Base-by-base conservation (phyloP, 2,113 vertebrate species). In the Coryphaenoides rupestris region DNA sequence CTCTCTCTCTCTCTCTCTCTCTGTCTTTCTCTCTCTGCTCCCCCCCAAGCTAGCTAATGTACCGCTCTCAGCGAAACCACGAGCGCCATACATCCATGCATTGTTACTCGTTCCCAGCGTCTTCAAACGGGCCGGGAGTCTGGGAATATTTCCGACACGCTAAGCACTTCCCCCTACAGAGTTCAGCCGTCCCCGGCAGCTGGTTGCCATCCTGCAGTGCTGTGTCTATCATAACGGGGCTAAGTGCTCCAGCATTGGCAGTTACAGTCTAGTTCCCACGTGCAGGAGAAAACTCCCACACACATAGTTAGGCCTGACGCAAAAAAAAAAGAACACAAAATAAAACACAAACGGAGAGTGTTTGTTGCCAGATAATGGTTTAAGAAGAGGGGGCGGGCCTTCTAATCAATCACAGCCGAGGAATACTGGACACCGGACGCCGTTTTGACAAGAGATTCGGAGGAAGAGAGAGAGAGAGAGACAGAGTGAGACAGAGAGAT, bases 131-230 rank as follows among this genome's bases (percentile, higher is more conserved):
- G n/a, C 10, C 19, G 47, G 22, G 47, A 53, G 46, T 19, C 24
- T 24, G 47, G 60, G 46, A 24, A 10, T 23, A 19, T 26, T n/a
- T 19, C 21, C 6, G 22, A 53, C 33, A 40, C 6, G 13, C 33
- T 40, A 40, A 40, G 17, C 47, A 50, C 47, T 16, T n/a, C 14
- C 47, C 5, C 47, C 14, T n/a, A 50, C 46, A 50, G 21, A 24
- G 52, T 63, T 76, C 56, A 69, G 33, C 49, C 9, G 49, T 71
- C 60, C 62, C 76, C 57, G 84, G 73, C 88, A 86, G 87, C 86
- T 86, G 86, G 74, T 58, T 63, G 66, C 73, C 71, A 57, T 85
- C 81, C 57, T 62, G 66, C 66, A 80, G 66, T 40, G 58, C 60
- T 76, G 67, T 57, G 70, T 63, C 52, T n/a, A 69, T 28, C 47